A percentile compares a stretch with the other conserved stretches of the same genome.
phyloP scores from a whole-genome alignment of 2,113 vertebrate species.

The Microcebus murinus region DNA sequence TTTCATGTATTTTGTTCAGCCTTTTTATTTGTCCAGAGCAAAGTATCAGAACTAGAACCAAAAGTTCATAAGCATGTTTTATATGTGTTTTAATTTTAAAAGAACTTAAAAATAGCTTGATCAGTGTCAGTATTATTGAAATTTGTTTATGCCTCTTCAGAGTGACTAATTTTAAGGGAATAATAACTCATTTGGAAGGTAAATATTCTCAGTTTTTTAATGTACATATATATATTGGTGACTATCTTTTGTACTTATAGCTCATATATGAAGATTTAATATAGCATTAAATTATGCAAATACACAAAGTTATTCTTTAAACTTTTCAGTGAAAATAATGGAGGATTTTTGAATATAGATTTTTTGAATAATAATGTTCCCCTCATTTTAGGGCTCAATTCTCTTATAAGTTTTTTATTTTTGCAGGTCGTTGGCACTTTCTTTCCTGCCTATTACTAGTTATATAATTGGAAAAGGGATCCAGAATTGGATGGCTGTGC shows the following conservation, averaged over 20 bases:
- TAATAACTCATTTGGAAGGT: neutral
- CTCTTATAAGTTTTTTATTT: neutral
- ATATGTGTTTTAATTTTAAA: neutral
- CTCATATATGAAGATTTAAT: neutral
- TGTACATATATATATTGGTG: constrained; percentile 16
- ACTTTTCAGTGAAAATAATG: constrained; percentile 54
- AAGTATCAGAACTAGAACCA: neutral
- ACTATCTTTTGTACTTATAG: constrained; percentile 7
- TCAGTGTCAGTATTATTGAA: neutral
- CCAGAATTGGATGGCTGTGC: neutral
- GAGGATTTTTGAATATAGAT: constrained; percentile 38
- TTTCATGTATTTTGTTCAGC: neutral
- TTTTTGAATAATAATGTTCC: constrained; percentile 17
- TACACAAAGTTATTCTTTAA: neutral
- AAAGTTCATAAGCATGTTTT: neutral
- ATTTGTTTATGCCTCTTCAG: neutral
- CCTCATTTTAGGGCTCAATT: neutral
- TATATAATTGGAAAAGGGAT: neutral
- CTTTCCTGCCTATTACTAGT: neutral
- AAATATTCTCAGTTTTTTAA: neutral
- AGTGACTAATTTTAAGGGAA: neutral
- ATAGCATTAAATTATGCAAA: constrained; percentile 15
- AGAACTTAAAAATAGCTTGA: neutral
- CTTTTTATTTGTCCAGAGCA: neutral
- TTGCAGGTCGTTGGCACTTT: neutral